Evolutionary conservation across 1,140 invertebrate genomes (phyloP), one percentile per base, ranked within the genome.

Genomic region (Drosophila azteca): DNA sequence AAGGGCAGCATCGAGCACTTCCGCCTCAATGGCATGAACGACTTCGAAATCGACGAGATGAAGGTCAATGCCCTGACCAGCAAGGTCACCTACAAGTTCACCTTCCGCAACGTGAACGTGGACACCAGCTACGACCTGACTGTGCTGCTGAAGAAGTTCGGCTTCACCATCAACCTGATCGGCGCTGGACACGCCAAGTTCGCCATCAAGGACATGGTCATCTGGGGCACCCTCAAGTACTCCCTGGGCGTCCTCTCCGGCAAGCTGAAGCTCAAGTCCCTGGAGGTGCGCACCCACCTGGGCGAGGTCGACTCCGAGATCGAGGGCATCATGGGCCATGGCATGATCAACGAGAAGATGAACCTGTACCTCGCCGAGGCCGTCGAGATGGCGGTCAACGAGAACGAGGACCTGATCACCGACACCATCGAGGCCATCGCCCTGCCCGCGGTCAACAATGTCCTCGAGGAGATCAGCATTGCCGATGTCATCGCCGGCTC

Each of bases 261-360:
- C 51, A 91, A 91, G 5, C 20, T 91, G 54, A 87, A 76, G 60
- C 71, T 91, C 20, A 91, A 90, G 73, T 68, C 84, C 26, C 54
- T 91, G 72, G 77, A 87, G 48, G 84, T 90, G 31, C 80, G 81
- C 54, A 80, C 84, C 17, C 80, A 79, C 41, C 41, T 91, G 65
- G 90, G 90, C 41, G 84, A 91, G 44, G 87, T 91, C 7, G 88
- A 91, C 1, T 91, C 90, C 17, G 84, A 91, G 48, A 91, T 91
- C 63, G 87, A 90, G 48, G 90, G 90, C 54, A 71, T 91, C 35
- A 62, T 91, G 49, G 90, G 90, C 46, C 67, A 90, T 45, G 90
- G 90, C 44, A 31, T 4, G 22, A 53, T 91, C 31, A 91, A 91
- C 26, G 69, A 80, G 63, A 89, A 77, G 57, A 78, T 91, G 83